Conservation (phyloP, 2,113 vertebrate species). For the Rhadina sibilatrix region DNA sequence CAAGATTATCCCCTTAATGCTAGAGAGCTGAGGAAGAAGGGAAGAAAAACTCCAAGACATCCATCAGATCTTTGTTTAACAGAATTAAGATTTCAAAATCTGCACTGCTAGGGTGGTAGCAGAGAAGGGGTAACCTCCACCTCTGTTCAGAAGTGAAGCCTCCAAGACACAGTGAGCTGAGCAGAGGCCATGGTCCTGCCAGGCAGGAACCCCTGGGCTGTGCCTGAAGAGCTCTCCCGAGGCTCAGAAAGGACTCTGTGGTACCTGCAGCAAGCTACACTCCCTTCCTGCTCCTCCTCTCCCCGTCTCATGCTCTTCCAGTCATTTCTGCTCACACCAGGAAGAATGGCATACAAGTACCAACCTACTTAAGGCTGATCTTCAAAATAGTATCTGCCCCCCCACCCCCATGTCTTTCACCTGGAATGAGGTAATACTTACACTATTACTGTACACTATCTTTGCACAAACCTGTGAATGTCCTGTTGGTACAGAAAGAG, state of each 20-base stretch:
- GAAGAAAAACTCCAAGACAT: neutral
- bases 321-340: neutral
- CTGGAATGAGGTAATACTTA: neutral
- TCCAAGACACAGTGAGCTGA: accelerated
- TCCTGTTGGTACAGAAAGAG: neutral
- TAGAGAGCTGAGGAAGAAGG: neutral
- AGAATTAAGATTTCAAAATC: neutral
- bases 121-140: neutral
- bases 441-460: neutral
- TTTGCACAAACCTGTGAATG: neutral
- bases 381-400: neutral
- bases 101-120: too few species aligned
- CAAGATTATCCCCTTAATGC: neutral
- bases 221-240: accelerated
- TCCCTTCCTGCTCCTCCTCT: neutral
- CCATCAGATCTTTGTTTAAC: neutral
- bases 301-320: neutral
- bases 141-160: neutral
- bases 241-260: neutral
- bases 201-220: neutral
- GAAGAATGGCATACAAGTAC: neutral
- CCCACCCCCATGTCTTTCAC: neutral
- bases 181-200: neutral
- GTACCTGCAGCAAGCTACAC: accelerated
- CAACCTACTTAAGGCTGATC: neutral